phyloP scores from a whole-genome alignment of 1,140 invertebrate species.

The Drosophila subpulchrella region DNA sequence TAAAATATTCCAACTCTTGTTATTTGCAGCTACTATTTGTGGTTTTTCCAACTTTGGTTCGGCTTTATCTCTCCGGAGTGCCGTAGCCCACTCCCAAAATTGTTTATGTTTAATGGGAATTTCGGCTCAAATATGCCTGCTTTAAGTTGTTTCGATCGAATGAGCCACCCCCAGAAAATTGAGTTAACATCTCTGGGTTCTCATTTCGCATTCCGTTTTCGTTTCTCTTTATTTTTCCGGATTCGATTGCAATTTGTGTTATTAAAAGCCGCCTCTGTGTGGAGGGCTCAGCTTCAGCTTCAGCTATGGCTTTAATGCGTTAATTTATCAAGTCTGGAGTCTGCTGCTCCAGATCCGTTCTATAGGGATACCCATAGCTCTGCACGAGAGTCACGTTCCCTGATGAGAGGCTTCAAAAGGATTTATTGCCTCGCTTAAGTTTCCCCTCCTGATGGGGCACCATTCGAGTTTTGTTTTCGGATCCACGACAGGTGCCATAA shows the following conservation, averaged over 20 bases:
- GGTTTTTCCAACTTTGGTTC: not conserved
- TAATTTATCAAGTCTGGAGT: constrained; percentile 41
- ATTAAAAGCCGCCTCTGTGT: constrained; percentile 61
- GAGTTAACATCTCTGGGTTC: constrained; percentile 49
- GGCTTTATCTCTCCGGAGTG: not conserved
- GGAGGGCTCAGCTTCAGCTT: not conserved
- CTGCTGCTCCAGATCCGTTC: not conserved
- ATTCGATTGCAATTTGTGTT: constrained; percentile 80
- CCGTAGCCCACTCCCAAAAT: not conserved
- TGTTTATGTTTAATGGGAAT: constrained; percentile 27
- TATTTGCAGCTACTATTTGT: constrained; percentile 2
- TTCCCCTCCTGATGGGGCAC: constrained; percentile 20
- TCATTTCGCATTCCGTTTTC: constrained; percentile 72
- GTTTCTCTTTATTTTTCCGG: constrained; percentile 49
- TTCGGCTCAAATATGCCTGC: constrained; percentile 10
- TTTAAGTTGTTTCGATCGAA: constrained; percentile 26
- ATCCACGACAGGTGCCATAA: constrained; percentile 39
- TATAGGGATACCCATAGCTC: constrained; percentile 6
- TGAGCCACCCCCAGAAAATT: constrained; percentile 42
- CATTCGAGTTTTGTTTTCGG: constrained; percentile 23
- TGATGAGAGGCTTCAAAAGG: constrained; percentile 42
- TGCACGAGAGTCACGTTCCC: constrained; percentile 37
- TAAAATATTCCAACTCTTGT: constrained; percentile 4
- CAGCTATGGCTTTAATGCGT: constrained; percentile 38
- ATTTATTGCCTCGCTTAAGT: constrained; percentile 44